These are phyloP conservation scores for Heliconius cydno DNA, from an alignment of 2,888 invertebrate species.

Conservation along the genomic window DNA sequence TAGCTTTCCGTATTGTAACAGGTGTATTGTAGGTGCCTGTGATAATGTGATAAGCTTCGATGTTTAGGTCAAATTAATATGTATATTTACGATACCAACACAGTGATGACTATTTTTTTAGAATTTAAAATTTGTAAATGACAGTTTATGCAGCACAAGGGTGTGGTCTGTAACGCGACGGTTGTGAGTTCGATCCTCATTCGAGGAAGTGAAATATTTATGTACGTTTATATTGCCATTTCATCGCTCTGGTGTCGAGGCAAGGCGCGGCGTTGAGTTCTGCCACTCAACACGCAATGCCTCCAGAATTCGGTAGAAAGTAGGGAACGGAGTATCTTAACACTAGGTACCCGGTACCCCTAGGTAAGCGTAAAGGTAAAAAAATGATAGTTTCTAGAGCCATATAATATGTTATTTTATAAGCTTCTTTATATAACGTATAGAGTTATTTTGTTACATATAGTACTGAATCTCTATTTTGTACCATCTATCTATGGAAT, in stretches of 20 bases:
- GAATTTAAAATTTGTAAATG: neutral
- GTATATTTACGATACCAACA: neutral
- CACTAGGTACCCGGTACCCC: too few relatives aligned
- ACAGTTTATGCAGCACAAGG: neutral
- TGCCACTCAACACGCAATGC: too few relatives aligned
- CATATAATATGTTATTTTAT: neutral
- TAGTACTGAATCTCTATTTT: neutral
- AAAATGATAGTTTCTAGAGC: too few relatives aligned
- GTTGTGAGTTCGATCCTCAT: too few relatives aligned
- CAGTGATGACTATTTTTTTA: neutral
- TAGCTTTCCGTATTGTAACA: slow-evolving; percentile 15
- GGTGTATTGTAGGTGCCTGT: neutral
- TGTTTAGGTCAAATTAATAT: neutral
- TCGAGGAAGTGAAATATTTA: too few relatives aligned
- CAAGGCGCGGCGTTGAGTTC: too few relatives aligned
- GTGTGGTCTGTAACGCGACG: too few relatives aligned
- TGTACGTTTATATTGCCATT: too few relatives aligned
- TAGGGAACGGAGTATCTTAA: too few relatives aligned
- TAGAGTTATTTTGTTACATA: neutral
- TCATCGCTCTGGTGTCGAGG: too few relatives aligned
- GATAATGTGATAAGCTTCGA: slow-evolving; percentile 18
- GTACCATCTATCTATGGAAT: neutral
- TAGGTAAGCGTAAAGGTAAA: too few relatives aligned
- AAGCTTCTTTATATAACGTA: neutral
- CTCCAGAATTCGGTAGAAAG: too few relatives aligned